These are phyloP conservation scores for Noctua janthe DNA, from an alignment of 2,888 invertebrate genomes.

Conservation along the genomic window DNA sequence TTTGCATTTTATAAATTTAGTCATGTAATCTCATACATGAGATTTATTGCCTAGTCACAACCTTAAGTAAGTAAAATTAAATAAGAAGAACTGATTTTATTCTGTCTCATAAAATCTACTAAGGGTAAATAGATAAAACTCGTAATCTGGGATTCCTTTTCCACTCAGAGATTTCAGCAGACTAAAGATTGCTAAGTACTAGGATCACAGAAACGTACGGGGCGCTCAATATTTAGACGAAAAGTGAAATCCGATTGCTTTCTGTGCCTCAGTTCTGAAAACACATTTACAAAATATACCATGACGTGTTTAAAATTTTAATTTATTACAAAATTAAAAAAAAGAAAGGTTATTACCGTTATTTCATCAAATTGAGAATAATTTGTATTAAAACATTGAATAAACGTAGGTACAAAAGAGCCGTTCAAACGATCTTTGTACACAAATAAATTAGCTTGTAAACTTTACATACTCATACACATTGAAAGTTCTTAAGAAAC, in stretches of 20 bases:
- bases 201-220: neutral
- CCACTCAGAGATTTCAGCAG: slow-evolving; percentile 13
- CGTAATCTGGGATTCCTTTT: neutral
- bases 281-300: neutral
- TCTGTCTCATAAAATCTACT: neutral
- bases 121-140: neutral
- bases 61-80: neutral
- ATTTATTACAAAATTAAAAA: too few relatives aligned
- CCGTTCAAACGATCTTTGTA: neutral
- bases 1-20: neutral
- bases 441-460: slow-evolving; percentile 9
- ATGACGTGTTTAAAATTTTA: neutral
- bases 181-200: slow-evolving; percentile 12
- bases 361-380: neutral
- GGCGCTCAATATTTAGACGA: neutral
- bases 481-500: slow-evolving; percentile 20
- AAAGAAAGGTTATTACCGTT: neutral
- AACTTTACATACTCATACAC: slow-evolving; percentile 4
- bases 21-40: neutral
- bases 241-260: slow-evolving; percentile 10
- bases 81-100: neutral
- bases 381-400: neutral
- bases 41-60: neutral
- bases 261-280: neutral
- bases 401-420: neutral